phyloP scores from a whole-genome alignment of 2,797 vertebrate genomes.

The Peromyscus aztecus region DNA sequence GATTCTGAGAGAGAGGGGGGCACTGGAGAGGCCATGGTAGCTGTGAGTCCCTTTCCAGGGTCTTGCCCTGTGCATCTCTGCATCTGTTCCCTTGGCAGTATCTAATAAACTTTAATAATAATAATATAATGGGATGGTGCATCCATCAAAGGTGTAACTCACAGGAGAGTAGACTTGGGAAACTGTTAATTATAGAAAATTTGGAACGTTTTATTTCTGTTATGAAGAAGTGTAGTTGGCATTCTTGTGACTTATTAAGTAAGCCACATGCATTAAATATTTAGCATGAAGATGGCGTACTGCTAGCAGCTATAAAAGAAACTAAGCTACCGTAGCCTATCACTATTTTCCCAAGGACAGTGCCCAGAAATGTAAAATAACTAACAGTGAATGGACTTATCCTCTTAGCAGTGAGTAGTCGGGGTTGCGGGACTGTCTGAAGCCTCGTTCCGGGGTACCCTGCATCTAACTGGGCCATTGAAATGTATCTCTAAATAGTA shows the following conservation, averaged over 20 bases:
- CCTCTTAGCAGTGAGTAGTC: neutral
- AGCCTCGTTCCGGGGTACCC: neutral
- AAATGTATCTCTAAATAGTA: neutral
- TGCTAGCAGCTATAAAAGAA: neutral
- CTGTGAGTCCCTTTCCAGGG: neutral
- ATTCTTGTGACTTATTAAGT: slow-evolving; percentile 41
- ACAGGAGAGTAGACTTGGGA: neutral
- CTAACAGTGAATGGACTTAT: neutral
- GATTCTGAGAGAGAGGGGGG: neutral
- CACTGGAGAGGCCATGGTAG: neutral
- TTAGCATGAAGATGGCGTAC: neutral
- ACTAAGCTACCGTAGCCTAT: neutral
- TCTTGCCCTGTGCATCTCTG: neutral
- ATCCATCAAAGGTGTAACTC: neutral
- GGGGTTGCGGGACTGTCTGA: neutral
- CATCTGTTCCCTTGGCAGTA: neutral
- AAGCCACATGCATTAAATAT: slow-evolving; percentile 4
- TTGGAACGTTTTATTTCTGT: neutral
- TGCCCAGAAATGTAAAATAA: slow-evolving; percentile 32
- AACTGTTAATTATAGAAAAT: slow-evolving; percentile 37
- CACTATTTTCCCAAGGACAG: neutral
- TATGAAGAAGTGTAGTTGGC: slow-evolving; percentile 17
- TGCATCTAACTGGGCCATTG: neutral
- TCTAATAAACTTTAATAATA: neutral
- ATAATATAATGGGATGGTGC: neutral